Evolutionary conservation across 92 coral and sea anemone species (phyloP).

Genomic region (Zoanthus sociatus): DNA sequence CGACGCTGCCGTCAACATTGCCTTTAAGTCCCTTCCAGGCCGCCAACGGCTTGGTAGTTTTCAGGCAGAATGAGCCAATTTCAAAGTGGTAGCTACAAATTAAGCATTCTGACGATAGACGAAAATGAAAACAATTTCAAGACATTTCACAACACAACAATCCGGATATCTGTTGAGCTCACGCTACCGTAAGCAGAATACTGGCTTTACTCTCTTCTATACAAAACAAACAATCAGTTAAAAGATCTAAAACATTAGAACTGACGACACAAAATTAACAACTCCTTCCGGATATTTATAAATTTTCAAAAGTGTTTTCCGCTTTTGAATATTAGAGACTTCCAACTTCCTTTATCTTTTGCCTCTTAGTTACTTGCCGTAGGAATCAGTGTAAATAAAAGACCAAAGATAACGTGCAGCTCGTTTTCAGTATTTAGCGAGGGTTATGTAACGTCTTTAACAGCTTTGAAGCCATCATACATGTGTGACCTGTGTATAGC

Average conservation of each 20-base stretch:
- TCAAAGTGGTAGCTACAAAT: neutral
- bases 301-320: neutral
- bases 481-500: conserved; percentile 33
- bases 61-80: neutral
- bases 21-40: no score
- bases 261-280: neutral
- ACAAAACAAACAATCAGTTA: neutral
- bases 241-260: neutral
- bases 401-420: neutral
- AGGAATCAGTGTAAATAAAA: neutral
- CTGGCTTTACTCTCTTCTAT: neutral
- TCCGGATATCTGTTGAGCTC: no score
- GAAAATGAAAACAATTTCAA: neutral
- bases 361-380: neutral
- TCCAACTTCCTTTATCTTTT: neutral
- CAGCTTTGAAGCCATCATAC: neutral
- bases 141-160: neutral
- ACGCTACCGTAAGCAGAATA: neutral
- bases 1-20: no score
- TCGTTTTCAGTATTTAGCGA: neutral
- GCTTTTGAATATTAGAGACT: neutral
- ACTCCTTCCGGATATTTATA: neutral
- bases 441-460: neutral
- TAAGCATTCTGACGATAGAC: neutral
- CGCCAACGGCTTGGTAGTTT: neutral